Conservation (phyloP, 2,797 vertebrate genomes). For the Aeoliscus strigatus region DNA sequence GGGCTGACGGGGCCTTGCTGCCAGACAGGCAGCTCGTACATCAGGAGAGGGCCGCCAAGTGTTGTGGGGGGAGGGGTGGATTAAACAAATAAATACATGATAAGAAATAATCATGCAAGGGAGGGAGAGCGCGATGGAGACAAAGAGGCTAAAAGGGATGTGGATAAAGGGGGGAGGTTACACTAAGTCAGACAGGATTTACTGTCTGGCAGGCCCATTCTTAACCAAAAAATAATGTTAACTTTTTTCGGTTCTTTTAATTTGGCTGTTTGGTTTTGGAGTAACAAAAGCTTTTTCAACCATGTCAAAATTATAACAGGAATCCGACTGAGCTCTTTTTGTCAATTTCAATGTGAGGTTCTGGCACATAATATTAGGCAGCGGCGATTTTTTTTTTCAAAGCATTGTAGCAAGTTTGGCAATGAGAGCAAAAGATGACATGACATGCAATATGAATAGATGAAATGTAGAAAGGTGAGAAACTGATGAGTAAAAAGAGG, state of each 20-base stretch:
- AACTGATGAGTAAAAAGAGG: constrained; percentile 19
- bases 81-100: constrained; percentile 85
- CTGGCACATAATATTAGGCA: constrained; percentile 19
- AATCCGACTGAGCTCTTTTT: constrained; percentile 13
- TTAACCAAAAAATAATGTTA: constrained; percentile 36
- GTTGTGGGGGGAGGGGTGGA: constrained; percentile 72
- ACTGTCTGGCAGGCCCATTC: constrained; percentile 60
- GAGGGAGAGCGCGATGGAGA: constrained; percentile 67
- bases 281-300: constrained; percentile 12
- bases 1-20: constrained; percentile 36
- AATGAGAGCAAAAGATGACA: constrained; percentile 32
- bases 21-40: constrained; percentile 73
- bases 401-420: constrained; percentile 12
- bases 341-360: constrained; percentile 16
- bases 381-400: constrained; percentile 23
- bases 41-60: constrained; percentile 64
- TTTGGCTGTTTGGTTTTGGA: constrained; percentile 12
- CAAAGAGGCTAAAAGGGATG: constrained; percentile 74
- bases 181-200: constrained; percentile 70
- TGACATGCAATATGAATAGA: constrained; percentile 20
- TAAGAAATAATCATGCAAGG: constrained; percentile 79
- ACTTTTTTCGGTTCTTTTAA: constrained; percentile 40
- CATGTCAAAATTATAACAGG: not conserved
- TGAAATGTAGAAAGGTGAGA: constrained; percentile 33
- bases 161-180: constrained; percentile 36